A percentile compares a stretch with the other conserved stretches of the same genome.
Conservation (phyloP, 2,888 invertebrate species). For the Xestia rhomboidea region DNA sequence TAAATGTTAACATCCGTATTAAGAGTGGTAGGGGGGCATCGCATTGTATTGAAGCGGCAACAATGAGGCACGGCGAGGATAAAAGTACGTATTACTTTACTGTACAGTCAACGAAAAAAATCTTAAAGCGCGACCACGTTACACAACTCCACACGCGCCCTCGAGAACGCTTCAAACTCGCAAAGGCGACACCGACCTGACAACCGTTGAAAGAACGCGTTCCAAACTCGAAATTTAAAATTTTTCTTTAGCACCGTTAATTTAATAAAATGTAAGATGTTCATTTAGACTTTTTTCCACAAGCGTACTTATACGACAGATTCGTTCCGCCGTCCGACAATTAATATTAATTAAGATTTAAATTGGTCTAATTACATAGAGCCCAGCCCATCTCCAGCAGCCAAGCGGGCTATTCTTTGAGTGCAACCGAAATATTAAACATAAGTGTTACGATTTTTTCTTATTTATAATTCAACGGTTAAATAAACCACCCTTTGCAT, state of each 20-base stretch:
- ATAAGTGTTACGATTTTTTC: slow-evolving; percentile 64
- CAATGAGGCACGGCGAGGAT: slow-evolving; percentile 82
- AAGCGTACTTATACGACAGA: slow-evolving; percentile 87
- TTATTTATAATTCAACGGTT: slow-evolving; percentile 28
- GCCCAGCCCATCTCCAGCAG: slow-evolving; percentile 84
- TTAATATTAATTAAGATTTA: slow-evolving; percentile 91
- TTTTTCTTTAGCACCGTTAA: slow-evolving; percentile 54
- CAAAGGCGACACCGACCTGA: slow-evolving; percentile 66
- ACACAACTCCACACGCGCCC: slow-evolving; percentile 67
- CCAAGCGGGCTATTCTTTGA: slow-evolving; percentile 81
- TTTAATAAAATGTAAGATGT: slow-evolving; percentile 69
- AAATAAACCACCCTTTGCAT: slow-evolving; percentile 11
- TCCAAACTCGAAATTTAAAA: slow-evolving; percentile 64
- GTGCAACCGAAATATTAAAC: slow-evolving; percentile 75
- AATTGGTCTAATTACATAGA: slow-evolving; percentile 91
- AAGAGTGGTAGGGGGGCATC: slow-evolving; percentile 85
- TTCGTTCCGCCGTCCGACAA: slow-evolving; percentile 89
- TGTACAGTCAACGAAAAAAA: slow-evolving; percentile 81
- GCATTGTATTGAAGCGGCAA: slow-evolving; percentile 85
- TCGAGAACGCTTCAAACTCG: slow-evolving; percentile 73
- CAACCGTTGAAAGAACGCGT: slow-evolving; percentile 60
- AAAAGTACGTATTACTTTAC: slow-evolving; percentile 85
- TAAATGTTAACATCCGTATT: slow-evolving; percentile 90
- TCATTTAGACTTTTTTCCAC: slow-evolving; percentile 77
- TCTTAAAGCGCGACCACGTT: slow-evolving; percentile 68